Evolutionary conservation across 1,140 invertebrate genomes (phyloP).

Genomic region (Andricus grossulariae): DNA sequence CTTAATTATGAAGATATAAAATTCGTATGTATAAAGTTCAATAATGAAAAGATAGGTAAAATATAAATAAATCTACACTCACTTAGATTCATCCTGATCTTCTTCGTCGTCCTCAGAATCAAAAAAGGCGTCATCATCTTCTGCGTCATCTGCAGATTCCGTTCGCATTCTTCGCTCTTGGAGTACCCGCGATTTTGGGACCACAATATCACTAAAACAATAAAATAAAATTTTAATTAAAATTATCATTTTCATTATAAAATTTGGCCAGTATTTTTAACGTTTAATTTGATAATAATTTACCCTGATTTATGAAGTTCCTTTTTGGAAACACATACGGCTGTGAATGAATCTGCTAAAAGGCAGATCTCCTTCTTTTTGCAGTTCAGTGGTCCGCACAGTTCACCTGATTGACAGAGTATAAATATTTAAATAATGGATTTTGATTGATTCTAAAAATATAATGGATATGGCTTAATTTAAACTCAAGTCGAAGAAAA

Average conservation of each 20-base stretch:
- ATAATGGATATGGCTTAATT: too few species aligned
- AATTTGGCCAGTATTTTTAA: not conserved
- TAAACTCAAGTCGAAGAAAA: too few species aligned
- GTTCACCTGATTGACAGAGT: constrained; percentile 80
- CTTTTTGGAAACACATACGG: constrained; percentile 91
- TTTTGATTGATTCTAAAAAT: too few species aligned
- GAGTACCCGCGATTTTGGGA: constrained; percentile 80
- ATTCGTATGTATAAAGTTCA: too few species aligned
- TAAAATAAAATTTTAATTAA: not conserved
- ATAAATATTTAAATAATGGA: too few species aligned
- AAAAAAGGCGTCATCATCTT: constrained; percentile 84
- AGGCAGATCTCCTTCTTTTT: constrained; percentile 92
- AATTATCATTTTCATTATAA: not conserved
- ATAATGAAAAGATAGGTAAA: too few species aligned
- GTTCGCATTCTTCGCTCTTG: constrained; percentile 74
- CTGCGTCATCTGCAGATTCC: constrained; percentile 76
- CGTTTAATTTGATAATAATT: constrained; percentile 54
- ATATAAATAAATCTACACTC: constrained; percentile 53
- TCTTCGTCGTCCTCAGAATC: constrained; percentile 83
- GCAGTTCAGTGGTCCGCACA: constrained; percentile 90
- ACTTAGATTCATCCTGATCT: constrained; percentile 78
- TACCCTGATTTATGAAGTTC: constrained; percentile 90
- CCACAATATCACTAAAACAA: constrained; percentile 79
- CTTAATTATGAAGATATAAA: too few species aligned
- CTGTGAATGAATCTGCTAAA: constrained; percentile 89